A percentile compares a stretch with the other conserved stretches of the same genome.
phyloP scores from a whole-genome alignment of 2,113 vertebrate genomes.

The Gorsachius goisagi region DNA sequence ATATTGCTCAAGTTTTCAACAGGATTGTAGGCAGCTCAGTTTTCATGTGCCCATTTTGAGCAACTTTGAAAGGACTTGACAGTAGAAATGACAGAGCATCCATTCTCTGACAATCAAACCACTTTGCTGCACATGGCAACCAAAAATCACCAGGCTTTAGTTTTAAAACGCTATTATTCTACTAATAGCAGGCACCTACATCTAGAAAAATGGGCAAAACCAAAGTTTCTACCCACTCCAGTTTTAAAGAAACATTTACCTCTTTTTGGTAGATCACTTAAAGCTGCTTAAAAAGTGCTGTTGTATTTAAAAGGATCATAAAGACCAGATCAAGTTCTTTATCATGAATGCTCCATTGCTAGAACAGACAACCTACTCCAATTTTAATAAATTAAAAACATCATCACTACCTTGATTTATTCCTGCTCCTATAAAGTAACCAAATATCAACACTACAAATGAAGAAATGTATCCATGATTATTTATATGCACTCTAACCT shows the following conservation, averaged over 20 bases:
- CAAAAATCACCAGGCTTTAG: neutral
- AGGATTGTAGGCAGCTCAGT: neutral
- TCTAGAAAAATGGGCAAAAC: neutral
- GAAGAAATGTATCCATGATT: rapidly evolving
- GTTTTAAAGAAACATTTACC: neutral
- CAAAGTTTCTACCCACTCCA: neutral
- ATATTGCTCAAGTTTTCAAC: neutral
- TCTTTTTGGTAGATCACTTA: neutral
- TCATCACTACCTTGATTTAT: neutral
- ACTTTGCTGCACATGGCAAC: neutral
- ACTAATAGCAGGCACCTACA: neutral
- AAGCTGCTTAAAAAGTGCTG: neutral
- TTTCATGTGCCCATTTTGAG: neutral
- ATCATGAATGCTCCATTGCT: neutral
- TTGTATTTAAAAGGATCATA: neutral
- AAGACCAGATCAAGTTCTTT: neutral
- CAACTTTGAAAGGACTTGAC: neutral
- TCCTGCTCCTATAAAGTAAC: neutral
- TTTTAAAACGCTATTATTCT: neutral
- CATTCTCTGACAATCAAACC: neutral
- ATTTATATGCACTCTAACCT: neutral
- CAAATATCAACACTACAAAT: neutral
- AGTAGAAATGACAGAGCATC: neutral
- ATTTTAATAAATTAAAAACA: neutral
- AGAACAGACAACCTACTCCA: neutral